Percentiles rank a stretch among this genome's conserved stretches.
These are phyloP conservation scores for Pseudococcus jackbeardsleyi DNA, from an alignment of 2,888 invertebrate species.

Conservation along the genomic window DNA sequence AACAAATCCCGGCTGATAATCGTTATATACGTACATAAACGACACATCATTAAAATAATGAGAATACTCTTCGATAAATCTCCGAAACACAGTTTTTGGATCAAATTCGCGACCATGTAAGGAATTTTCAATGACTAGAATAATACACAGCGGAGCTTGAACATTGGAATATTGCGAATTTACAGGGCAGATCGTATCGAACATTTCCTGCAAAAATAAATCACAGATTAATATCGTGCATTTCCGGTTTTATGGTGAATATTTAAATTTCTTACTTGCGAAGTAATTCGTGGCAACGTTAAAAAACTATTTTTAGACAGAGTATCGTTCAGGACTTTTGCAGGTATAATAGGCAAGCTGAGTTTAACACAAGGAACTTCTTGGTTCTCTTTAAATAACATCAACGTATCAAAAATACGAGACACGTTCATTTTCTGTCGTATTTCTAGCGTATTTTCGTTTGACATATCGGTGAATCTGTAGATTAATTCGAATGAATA, in stretches of 20 bases:
- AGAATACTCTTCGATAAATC: slow-evolving; percentile 60
- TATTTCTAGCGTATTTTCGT: slow-evolving; percentile 23
- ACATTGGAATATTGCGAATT: slow-evolving; percentile 81
- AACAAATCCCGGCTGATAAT: slow-evolving; percentile 76
- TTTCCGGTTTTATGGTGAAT: background rate
- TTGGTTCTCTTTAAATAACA: slow-evolving; percentile 91
- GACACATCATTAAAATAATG: slow-evolving; percentile 68
- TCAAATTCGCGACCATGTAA: slow-evolving; percentile 71
- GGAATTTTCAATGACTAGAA: slow-evolving; percentile 74
- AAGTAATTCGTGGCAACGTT: slow-evolving; percentile 88
- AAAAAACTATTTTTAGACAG: slow-evolving; percentile 91
- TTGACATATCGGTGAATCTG: slow-evolving; percentile 64
- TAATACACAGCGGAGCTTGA: slow-evolving; percentile 43
- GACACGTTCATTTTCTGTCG: slow-evolving; percentile 74
- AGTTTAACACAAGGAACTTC: slow-evolving; percentile 86
- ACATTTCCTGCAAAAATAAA: slow-evolving; percentile 71
- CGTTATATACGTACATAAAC: slow-evolving; percentile 89
- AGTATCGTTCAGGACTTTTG: slow-evolving; percentile 87
- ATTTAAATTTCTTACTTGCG: slow-evolving; percentile 78
- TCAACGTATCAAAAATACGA: slow-evolving; percentile 81
- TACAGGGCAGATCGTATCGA: slow-evolving; percentile 90
- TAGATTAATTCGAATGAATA: too few species aligned
- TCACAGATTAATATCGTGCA: background rate
- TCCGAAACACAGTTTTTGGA: slow-evolving; percentile 56
- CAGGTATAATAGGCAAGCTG: slow-evolving; percentile 90